Evolutionary conservation across 2,888 invertebrate genomes (phyloP), one percentile per base, ranked within the genome.

Genomic region (Mesochorus sp.): DNA sequence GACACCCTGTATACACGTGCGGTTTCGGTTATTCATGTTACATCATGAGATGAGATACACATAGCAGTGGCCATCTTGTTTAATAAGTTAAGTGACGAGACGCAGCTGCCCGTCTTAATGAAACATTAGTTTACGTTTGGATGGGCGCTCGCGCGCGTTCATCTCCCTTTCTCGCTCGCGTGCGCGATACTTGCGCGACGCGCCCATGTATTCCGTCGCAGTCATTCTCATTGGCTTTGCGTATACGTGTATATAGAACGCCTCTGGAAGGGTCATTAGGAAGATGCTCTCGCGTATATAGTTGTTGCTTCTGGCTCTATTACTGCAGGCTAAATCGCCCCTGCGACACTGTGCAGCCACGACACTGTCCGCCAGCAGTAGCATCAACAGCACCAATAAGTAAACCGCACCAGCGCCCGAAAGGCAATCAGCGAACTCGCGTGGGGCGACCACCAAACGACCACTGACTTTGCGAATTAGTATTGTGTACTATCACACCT

Each of bases 61-160:
- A 31, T 39, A 34, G 83, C 57, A 64, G 84, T 84, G 83, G 87
- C 86, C 88, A 87, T 87, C 84, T 86, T 88, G 89, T 88, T 89
- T 90, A 89, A 89, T 90, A 89, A 90, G 89, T 89, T 89, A 90
- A 90, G 89, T 89, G 89, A 88, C 86, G 88, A 78, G 78, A 86
- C 89, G 89, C 89, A 89, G 89, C 89, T 89, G 89, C 88, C 86
- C 85, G 85, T 88, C 88, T 89, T 89, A 89, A 90, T 89, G 90
- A 90, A 89, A 87, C 89, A 89, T 90, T 89, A 89, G 89, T 88
- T 88, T 85, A 88, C 86, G 84, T 87, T 82, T 87, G 85, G 82
- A 83, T 80, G 80, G 81, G 80, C 79, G 72, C n/a, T n/a, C n/a
- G n/a, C 80, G 70, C 80, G 78, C 78, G 78, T 78, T 78, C 78